Base-by-base conservation (phyloP, 1,140 invertebrate species). In the Xylocopa sonorina region DNA sequence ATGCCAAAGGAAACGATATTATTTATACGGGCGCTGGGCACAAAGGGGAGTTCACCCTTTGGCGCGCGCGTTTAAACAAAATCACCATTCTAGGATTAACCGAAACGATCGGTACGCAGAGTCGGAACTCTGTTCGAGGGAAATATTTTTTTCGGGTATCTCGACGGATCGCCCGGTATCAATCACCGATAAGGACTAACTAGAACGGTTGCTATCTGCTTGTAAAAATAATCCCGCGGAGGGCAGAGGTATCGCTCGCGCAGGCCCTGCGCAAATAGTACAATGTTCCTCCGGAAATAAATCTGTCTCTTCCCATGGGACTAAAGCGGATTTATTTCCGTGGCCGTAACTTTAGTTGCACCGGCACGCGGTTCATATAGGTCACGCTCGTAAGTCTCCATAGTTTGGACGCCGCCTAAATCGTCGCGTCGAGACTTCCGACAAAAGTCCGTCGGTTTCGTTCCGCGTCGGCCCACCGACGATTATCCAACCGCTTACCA, bases 261-360 rank as follows among this genome's bases (percentile, higher is more conserved):
- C n/a, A n/a, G n/a, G n/a, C n/a, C n/a, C n/a, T n/a, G n/a, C 38
- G 32, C 66, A 67, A 71, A 71, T 63, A 21, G 69, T 66, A 38
- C 63, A 73, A 80, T 55, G 51, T 62, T 81, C 68, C 58, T 63
- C 80, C 67, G 79, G 53, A 85, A 84, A 85, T 85, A 85, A 85
- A 85, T 85, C 84, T 85, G 82, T 82, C 84, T 78, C 58, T 57
- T 84, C 84, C 79, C 83, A 74, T 9, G 84, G 83, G 84, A 85
- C 84, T 84, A 82, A 84, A 85, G 68, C 64, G 74, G 83, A 85
- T 85, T 85, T 85, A 85, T 85, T 78, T 78, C 79, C 83, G 69
- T 64, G 73, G 51, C 64, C 67, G 82, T 82, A 84, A 85, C 84
- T 85, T 85, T 72, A 80, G 79, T 67, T 75, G 58, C 69, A 63